These are phyloP conservation scores for Brachionus rubens DNA, from an alignment of 1,140 invertebrate species.

Conservation along the genomic window DNA sequence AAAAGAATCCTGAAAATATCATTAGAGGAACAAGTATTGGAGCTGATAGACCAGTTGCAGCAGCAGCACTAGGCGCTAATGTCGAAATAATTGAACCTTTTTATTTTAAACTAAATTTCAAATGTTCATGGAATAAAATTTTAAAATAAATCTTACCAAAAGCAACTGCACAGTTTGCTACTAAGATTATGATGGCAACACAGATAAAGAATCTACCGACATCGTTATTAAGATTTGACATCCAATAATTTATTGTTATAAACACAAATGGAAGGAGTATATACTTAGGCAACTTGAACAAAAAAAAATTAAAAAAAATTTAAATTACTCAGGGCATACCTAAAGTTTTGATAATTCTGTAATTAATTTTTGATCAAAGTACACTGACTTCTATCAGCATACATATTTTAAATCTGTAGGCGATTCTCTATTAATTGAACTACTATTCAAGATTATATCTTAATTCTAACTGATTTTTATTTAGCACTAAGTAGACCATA, in stretches of 20 bases:
- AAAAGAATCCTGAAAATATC: constrained; percentile 45
- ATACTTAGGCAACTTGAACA: constrained; percentile 36
- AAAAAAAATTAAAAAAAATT: background rate
- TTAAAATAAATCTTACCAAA: background rate
- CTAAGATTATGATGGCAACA: background rate
- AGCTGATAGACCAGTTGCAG: background rate
- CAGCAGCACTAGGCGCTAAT: background rate
- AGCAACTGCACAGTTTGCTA: background rate
- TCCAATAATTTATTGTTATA: constrained; percentile 67
- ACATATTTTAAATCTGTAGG: no score
- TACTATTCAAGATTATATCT: no score
- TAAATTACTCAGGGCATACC: background rate
- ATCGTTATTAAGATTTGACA: constrained; percentile 36
- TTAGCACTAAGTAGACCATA: no score
- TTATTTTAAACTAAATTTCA: no score
- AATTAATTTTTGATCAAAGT: background rate
- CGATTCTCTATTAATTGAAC: no score
- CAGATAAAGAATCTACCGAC: constrained; percentile 24
- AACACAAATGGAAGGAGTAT: constrained; percentile 34
- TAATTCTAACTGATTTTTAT: no score
- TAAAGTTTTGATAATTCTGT: background rate
- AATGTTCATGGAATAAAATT: no score
- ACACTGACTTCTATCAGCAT: no score
- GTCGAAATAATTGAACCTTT: constrained; percentile 33
- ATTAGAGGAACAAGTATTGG: constrained; percentile 39